Evolutionary conservation across 2,888 invertebrate species (phyloP), one percentile per base, ranked within the genome.

Genomic region (Nomada flava): DNA sequence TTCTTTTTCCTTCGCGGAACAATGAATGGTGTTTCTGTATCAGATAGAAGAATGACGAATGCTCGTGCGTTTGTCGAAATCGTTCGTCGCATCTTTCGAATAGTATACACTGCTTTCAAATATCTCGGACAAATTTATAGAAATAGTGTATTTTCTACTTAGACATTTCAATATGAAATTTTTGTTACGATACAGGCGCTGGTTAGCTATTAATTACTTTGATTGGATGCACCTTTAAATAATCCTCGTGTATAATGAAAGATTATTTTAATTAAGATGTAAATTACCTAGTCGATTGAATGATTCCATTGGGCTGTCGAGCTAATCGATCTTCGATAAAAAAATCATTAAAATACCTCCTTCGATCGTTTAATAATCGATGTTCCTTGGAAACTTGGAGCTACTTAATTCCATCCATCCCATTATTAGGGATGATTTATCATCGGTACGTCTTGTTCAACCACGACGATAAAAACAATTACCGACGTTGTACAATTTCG

Each of bases 381-480:
- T 11, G 72, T 57, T 29, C 64, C 44, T 5, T 29, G 71, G 42
- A 23, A 55, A 47, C 44, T 7, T 10, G n/a, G 44, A 10, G 63
- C 72, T 63, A 63, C 72, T 72, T 64, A 55, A 20, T 73, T 50
- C 60, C 52, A 42, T 50, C 59, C 64, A 29, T 52, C 64, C 11
- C n/a, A 18, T 64, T 23, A n/a, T 36, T 65, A 57, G 70, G n/a
- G 57, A 76, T 72, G 60, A 80, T 80, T 80, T 78, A 77, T 79
- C 77, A 53, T 20, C 72, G 47, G 20, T 5, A 64, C 44, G 42
- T n/a, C 29, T 23, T 29, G 10, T 47, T n/a, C 5, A 42, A 13
- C 65, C 3, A 18, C 63, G n/a, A 18, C 47, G 42, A 80, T 78
- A 78, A 79, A 78, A 79, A 78, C 44, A 50, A 64, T 44, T 60